Base-by-base conservation (phyloP, 1,140 invertebrate genomes). In the Megathymus violae region DNA sequence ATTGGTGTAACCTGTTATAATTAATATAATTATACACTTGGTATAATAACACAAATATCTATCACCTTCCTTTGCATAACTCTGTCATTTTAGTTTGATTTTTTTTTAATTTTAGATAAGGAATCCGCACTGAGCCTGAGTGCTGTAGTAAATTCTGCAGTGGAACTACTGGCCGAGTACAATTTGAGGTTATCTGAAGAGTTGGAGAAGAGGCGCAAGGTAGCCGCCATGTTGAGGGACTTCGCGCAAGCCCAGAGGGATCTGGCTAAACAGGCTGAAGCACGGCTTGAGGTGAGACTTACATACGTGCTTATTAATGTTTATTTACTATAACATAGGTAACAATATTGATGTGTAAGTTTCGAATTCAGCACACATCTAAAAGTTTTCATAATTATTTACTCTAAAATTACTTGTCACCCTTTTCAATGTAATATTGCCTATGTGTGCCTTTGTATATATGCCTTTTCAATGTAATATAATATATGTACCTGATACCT, bases 211-310 rank as follows among this genome's bases (percentile, higher is more conserved):
- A 93, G 98, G 63, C 94, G 96, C 78, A 95, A 95, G 79, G 93
- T 98, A 4, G 94, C 97, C 0, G 93, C 94, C 41, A 97, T 98
- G 96, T 91, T 99, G 58, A 92, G 94, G 44, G 97, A 98, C 83
- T 99, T 97, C 80, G 95, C 97, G 31, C 93, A 95, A 60, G 94
- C 94, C 1, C 97, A 99, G 86, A 94, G 95, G 69, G 96, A 98
- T 82, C 88, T 98, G 27, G 92, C 98, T 6, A 93, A 94, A 10
- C 95, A 97, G 81, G 96, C 97, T 1, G 97, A 98, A 88, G 93
- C 95, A 67, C 95, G 95, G 66, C 92, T 98, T 78, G 96, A 97
- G 93, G 97, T 98, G 92, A 50, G n/a, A n/a, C n/a, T n/a, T n/a
- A n/a, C n/a, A n/a, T n/a, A n/a, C n/a, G n/a, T n/a, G n/a, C n/a